Percentiles rank a stretch among this genome's conserved stretches.
phyloP scores from a whole-genome alignment of 2,888 invertebrate species.

The Margaritifera margaritifera region DNA sequence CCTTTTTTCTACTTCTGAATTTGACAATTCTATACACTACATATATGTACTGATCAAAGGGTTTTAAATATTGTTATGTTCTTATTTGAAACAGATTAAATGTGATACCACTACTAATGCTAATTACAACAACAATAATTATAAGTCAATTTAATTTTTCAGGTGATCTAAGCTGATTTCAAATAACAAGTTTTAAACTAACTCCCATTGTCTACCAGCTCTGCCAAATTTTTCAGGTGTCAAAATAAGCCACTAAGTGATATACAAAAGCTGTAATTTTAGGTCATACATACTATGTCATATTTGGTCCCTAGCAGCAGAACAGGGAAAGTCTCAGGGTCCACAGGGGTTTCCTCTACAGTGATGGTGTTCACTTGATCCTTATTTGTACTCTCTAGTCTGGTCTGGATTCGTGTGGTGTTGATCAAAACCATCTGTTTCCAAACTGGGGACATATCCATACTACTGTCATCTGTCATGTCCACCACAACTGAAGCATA shows the following conservation, averaged over 20 bases:
- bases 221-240: no score
- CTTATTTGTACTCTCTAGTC: slow-evolving; percentile 24
- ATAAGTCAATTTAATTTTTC: no score
- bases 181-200: no score
- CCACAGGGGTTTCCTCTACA: slow-evolving; percentile 38
- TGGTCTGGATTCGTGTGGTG: slow-evolving; percentile 38
- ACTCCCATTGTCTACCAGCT: no score
- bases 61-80: no score
- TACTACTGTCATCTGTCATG: slow-evolving; percentile 50
- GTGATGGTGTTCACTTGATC: slow-evolving; percentile 28
- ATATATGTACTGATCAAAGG: no score
- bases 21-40: no score
- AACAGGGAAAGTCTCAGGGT: slow-evolving; percentile 56
- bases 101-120: no score
- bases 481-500: slow-evolving; percentile 62
- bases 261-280: not conserved
- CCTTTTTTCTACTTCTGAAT: no score
- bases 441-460: slow-evolving; percentile 64
- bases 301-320: slow-evolving; percentile 65
- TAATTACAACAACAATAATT: no score
- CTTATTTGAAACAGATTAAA: no score
- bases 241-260: not conserved
- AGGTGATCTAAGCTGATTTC: no score
- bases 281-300: slow-evolving; percentile 58
- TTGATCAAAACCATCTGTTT: slow-evolving; percentile 60